phyloP scores from a whole-genome alignment of 2,113 vertebrate genomes.

The Eurystomus gularis region DNA sequence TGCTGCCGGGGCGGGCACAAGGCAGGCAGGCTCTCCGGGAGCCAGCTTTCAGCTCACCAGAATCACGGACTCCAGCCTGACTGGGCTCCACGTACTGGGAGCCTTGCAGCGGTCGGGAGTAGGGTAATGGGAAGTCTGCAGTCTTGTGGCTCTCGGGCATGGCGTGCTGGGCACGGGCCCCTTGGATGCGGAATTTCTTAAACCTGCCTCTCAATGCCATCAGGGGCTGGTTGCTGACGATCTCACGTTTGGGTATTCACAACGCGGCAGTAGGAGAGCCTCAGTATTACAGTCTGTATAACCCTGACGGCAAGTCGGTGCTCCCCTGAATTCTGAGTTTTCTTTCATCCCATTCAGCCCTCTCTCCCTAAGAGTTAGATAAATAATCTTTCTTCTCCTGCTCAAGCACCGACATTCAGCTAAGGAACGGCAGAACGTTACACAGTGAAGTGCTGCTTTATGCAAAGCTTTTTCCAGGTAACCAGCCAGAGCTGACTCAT shows the following conservation, averaged over 20 bases:
- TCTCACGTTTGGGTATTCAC: background rate
- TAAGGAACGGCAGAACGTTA: background rate
- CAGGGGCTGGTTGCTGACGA: background rate
- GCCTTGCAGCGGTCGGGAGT: background rate
- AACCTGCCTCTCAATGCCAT: background rate
- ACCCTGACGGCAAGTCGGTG: background rate
- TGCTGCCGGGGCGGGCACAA: background rate
- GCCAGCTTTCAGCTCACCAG: rapidly evolving
- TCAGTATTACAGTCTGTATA: background rate
- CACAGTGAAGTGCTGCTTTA: background rate
- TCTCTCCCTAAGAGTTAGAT: background rate
- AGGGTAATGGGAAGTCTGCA: background rate
- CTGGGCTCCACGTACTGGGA: rapidly evolving
- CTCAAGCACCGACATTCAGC: background rate
- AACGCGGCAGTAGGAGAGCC: background rate
- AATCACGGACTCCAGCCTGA: background rate
- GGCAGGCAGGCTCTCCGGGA: background rate
- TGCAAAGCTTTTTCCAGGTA: background rate
- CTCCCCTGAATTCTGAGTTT: background rate
- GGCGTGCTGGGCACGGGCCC: background rate
- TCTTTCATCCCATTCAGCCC: background rate
- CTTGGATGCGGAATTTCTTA: background rate
- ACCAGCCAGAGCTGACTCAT: background rate
- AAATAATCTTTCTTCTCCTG: background rate
- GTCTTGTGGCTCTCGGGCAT: background rate